phyloP scores from a whole-genome alignment of 2,797 vertebrate genomes.

The Pangasius mekongensis region DNA sequence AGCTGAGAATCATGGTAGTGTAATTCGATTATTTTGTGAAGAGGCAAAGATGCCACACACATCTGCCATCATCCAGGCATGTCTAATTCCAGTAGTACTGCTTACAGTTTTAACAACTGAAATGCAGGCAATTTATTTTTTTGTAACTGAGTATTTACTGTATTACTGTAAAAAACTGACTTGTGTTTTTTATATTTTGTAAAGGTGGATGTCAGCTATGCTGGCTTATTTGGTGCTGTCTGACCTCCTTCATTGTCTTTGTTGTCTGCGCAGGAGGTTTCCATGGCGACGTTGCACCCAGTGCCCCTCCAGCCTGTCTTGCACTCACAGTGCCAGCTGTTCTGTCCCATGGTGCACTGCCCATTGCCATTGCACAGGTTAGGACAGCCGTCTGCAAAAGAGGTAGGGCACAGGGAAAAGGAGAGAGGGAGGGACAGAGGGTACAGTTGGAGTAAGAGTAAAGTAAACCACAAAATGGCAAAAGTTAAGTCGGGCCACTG shows the following conservation, averaged over 20 bases:
- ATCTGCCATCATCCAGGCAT: not conserved
- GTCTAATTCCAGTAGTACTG: not conserved
- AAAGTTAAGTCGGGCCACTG: conserved; percentile 53
- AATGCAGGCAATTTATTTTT: not conserved
- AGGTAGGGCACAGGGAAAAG: conserved; percentile 38
- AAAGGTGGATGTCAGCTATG: not conserved
- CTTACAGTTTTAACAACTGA: not conserved
- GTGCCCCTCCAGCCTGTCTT: conserved; percentile 98
- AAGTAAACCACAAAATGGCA: not conserved
- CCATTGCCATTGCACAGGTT: conserved; percentile 97
- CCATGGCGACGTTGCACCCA: conserved; percentile 98
- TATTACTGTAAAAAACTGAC: not conserved
- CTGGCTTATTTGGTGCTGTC: not conserved
- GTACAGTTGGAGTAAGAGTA: conserved; percentile 2
- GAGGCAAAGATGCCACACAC: conserved; percentile 6
- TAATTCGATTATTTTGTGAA: not conserved
- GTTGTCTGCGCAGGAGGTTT: conserved; percentile 96
- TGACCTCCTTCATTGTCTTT: conserved; percentile 99
- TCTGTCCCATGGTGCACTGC: conserved; percentile 97
- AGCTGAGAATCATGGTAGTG: not conserved
- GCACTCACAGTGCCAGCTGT: conserved; percentile 99
- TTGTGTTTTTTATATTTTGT: not conserved
- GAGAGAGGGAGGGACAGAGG: conserved; percentile 15
- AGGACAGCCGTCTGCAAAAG: conserved; percentile 92
- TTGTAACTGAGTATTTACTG: not conserved